Evolutionary conservation across 2,797 vertebrate genomes (phyloP).

Genomic region (Antrozous pallidus): DNA sequence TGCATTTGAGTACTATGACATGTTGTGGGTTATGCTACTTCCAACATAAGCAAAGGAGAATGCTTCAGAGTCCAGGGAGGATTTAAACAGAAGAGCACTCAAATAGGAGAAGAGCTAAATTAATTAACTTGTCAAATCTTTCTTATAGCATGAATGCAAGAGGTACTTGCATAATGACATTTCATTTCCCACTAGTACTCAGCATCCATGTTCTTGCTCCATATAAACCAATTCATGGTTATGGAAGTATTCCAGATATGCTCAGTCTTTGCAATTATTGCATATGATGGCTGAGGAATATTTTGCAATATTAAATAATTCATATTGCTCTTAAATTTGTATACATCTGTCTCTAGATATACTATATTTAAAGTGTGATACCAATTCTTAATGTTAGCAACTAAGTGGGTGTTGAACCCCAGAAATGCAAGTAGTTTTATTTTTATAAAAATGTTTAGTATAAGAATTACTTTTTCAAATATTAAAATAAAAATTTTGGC

Average conservation of each 20-base stretch:
- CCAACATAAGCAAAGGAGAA: not conserved
- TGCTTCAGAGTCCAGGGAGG: not conserved
- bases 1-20: not conserved
- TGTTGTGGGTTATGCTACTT: not conserved
- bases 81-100: not conserved
- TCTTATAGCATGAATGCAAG: not conserved
- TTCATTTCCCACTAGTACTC: conserved; percentile 22
- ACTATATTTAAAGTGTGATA: not conserved
- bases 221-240: not conserved
- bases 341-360: not conserved
- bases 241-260: conserved; percentile 1
- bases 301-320: not conserved
- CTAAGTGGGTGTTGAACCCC: not conserved
- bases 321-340: conserved; percentile 7
- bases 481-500: conserved; percentile 24
- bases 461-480: conserved; percentile 13
- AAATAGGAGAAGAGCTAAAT: conserved; percentile 43
- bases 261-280: conserved; percentile 11
- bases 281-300: not conserved
- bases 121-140: conserved; percentile 39
- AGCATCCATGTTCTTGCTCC: not conserved
- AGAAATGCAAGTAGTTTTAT: conserved; percentile 26
- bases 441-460: conserved; percentile 43
- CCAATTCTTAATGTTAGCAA: not conserved
- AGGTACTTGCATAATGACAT: conserved; percentile 12